These are phyloP conservation scores for Glaucomys volans DNA, from an alignment of 2,113 vertebrate genomes.

Conservation along the genomic window DNA sequence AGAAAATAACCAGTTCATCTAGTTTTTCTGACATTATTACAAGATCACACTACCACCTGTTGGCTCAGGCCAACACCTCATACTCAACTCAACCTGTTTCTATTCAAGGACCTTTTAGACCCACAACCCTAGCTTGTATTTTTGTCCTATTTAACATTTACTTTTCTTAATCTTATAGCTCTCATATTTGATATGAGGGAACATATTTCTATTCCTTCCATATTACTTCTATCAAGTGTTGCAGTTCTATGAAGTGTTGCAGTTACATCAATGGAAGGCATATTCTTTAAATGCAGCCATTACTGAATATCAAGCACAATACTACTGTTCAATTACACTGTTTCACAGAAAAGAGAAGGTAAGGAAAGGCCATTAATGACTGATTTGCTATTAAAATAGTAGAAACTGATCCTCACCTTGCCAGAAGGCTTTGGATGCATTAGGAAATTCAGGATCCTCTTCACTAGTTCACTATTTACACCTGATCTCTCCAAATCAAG, in stretches of 20 bases:
- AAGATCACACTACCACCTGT: neutral
- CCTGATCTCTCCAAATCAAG: conserved; percentile 97
- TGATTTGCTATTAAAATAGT: conserved; percentile 23
- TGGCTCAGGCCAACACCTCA: neutral
- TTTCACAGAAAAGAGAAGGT: neutral
- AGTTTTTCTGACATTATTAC: neutral
- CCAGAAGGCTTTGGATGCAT: conserved; percentile 94
- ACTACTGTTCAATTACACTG: neutral
- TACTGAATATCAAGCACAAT: neutral
- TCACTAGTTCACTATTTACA: conserved; percentile 92
- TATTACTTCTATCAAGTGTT: neutral
- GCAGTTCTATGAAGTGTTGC: neutral
- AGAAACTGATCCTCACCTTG: conserved; percentile 89
- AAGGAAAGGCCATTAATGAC: neutral
- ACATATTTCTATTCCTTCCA: neutral
- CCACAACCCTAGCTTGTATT: neutral
- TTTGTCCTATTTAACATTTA: neutral
- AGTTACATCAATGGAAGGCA: neutral
- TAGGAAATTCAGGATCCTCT: conserved; percentile 95
- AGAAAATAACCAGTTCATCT: neutral
- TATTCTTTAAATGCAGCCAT: neutral
- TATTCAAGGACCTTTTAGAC: neutral
- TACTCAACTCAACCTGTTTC: neutral
- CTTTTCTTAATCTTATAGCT: conserved; percentile 14
- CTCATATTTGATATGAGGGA: neutral